Conservation (phyloP, 2,888 invertebrate genomes). For the Ferdinandea cuprea region DNA sequence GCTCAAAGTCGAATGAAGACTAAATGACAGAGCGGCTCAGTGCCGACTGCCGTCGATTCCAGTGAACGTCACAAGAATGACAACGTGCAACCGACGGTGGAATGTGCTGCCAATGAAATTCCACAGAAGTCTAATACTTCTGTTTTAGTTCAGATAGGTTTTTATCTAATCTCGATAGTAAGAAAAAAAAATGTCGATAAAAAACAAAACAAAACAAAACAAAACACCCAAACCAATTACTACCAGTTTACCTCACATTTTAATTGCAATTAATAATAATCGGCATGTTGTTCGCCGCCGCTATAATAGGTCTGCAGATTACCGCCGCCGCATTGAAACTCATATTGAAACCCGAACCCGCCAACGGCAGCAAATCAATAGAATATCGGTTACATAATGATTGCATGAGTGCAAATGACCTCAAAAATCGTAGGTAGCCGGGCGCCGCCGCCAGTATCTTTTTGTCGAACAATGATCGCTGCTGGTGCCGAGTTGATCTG, state of each 20-base stretch:
- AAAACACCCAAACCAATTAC: slow-evolving; percentile 38
- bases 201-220: slow-evolving; percentile 15
- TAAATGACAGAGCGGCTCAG: too few species aligned
- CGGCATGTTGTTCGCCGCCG: slow-evolving; percentile 4
- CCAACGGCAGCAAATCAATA: slow-evolving; percentile 22
- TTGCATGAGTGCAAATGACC: slow-evolving; percentile 60
- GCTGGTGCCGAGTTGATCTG: slow-evolving; percentile 30
- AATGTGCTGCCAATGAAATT: too few species aligned
- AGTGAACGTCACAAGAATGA: too few species aligned
- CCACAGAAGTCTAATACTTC: too few species aligned
- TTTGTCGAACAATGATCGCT: slow-evolving; percentile 38
- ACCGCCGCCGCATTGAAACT: slow-evolving; percentile 11
- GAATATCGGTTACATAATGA: slow-evolving; percentile 51
- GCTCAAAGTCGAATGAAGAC: too few species aligned
- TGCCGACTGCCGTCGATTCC: too few species aligned
- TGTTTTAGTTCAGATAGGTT: too few species aligned
- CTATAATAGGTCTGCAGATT: slow-evolving; percentile 14
- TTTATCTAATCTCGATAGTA: too few species aligned
- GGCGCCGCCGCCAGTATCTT: slow-evolving; percentile 64
- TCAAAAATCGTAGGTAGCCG: slow-evolving; percentile 20
- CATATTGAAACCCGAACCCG: not conserved
- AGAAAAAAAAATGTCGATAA: too few species aligned
- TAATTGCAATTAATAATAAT: slow-evolving; percentile 58
- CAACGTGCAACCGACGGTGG: too few species aligned
- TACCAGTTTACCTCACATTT: slow-evolving; percentile 59